These are phyloP conservation scores for Parthenolecanium corni DNA, from an alignment of 2,888 invertebrate genomes.

Conservation along the genomic window DNA sequence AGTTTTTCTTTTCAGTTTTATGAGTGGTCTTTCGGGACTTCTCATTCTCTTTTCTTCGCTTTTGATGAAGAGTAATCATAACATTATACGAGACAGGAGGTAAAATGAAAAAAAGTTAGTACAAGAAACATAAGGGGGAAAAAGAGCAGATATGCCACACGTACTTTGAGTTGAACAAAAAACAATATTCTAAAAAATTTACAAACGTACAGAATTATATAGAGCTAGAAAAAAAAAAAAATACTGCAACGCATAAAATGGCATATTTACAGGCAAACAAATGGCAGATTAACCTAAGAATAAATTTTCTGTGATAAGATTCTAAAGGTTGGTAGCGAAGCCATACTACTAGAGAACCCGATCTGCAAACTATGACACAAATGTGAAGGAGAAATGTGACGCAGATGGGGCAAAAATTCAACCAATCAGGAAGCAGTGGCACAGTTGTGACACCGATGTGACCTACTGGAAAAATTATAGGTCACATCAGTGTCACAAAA, in stretches of 20 bases:
- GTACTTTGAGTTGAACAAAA: not conserved
- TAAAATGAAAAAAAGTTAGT: not conserved
- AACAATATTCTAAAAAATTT: not conserved
- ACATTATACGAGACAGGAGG: not conserved
- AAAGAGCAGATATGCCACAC: not conserved
- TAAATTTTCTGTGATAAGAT: too few species aligned
- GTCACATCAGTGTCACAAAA: too few species aligned
- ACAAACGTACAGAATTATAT: not conserved
- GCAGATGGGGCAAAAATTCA: too few species aligned
- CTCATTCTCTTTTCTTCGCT: not conserved
- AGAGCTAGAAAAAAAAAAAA: not conserved
- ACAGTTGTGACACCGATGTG: too few species aligned
- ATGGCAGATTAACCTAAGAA: too few species aligned
- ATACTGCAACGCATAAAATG: not conserved
- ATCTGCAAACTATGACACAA: too few species aligned
- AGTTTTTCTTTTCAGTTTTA: slow-evolving; percentile 7
- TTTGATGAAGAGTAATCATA: slow-evolving; percentile 19
- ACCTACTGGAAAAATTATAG: too few species aligned
- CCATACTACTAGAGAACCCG: too few species aligned
- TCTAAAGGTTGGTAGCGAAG: too few species aligned
- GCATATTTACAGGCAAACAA: too few species aligned
- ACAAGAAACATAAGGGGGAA: not conserved
- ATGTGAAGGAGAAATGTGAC: too few species aligned
- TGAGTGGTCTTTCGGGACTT: not conserved
- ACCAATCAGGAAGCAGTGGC: too few species aligned